Base-by-base conservation (phyloP, 2,888 invertebrate species). In the Sinhomidia bicolor region DNA sequence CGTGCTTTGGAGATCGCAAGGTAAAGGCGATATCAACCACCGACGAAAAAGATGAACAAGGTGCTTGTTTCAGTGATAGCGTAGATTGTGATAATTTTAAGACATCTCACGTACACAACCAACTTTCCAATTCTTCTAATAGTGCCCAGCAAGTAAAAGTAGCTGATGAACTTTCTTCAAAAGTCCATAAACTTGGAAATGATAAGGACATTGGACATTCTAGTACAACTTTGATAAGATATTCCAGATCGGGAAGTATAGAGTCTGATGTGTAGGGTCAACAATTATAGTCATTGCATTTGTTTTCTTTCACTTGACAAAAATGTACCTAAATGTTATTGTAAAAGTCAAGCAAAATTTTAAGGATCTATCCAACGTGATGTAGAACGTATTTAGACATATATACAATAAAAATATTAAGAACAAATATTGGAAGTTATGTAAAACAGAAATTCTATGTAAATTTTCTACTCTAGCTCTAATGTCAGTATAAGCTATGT, bases 231-330 rank as follows among this genome's bases (percentile, higher is more conserved):
- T 20, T 26, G 5, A 65, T 68, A 57, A 80, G 20, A 74, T 87
- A 81, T 76, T 87, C 82, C 71, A 82, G 87, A 68, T 76, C 87
- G 12, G 76, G 76, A 81, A 87, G 87, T 82, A 68, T 87, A 87
- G 87, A 87, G 82, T 87, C 87, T 81, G 87, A 87, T 76, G 87
- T 87, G 20, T 85, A 68, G 60, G 44, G 20, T 79, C 51, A 78
- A 4, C 20, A 74, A 74, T 29, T 1, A 60, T 79, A 60, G 79
- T 79, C 60, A 79, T 41, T 57, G 1, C 17, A 78, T 60, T 71
- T 20, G 20, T 71, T 71, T 71, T 32, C n/a, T 1, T 68, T 36
- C 36, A 51, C 51, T 51, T 29, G 71, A 71, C 71, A 71, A 44
- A 57, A 44, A 32, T 60, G 79, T 79, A 60, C 60, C 79, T 60